A percentile compares a stretch with the other conserved stretches of the same genome.
phyloP scores from a whole-genome alignment of 1,140 invertebrate species.

The Riptortus pedestris region DNA sequence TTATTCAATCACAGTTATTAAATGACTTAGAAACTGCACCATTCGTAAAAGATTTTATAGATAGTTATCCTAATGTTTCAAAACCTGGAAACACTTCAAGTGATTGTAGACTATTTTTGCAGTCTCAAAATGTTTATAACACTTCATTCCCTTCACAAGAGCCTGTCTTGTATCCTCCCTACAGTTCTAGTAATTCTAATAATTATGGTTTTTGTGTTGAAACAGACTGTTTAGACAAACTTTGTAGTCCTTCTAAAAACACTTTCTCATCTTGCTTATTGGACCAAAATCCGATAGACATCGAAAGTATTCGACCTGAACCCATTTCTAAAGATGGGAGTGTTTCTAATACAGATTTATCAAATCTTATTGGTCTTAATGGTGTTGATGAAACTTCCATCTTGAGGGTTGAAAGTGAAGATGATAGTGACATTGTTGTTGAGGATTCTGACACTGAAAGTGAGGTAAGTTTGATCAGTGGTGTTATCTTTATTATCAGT shows the following conservation, averaged over 20 bases:
- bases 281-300: not conserved
- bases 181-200: not conserved
- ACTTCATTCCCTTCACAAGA: not conserved
- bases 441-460: slow-evolving; percentile 17
- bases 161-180: not conserved
- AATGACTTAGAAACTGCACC: not conserved
- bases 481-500: not conserved
- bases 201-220: not conserved
- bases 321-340: not conserved
- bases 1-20: not conserved
- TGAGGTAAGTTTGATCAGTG: slow-evolving; percentile 11
- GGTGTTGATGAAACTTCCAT: not conserved
- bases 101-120: not conserved
- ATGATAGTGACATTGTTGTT: slow-evolving; percentile 10
- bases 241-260: slow-evolving; percentile 3
- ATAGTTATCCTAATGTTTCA: not conserved
- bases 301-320: not conserved
- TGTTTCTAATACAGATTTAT: not conserved
- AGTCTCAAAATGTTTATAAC: not conserved
- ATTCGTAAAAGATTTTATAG: not conserved
- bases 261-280: not conserved
- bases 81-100: not conserved
- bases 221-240: not conserved
- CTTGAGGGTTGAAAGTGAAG: slow-evolving; percentile 8
- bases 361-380: not conserved